A percentile compares a stretch with the other conserved stretches of the same genome.
phyloP scores from a whole-genome alignment of 2,888 invertebrate genomes.

The Microplitis manilae region DNA sequence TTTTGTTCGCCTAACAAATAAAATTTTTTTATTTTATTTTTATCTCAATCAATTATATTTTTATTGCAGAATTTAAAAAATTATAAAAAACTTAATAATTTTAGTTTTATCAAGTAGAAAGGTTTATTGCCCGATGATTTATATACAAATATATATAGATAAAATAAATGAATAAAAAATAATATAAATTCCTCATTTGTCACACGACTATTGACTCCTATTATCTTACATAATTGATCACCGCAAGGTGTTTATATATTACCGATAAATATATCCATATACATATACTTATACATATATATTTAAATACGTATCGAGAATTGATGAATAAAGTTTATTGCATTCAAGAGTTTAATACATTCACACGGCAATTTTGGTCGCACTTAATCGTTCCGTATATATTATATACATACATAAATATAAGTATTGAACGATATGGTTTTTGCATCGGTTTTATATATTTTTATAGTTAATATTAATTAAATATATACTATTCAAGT shows the following conservation, averaged over 20 bases:
- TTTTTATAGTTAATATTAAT: background rate
- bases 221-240: conserved; percentile 25
- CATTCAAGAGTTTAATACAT: conserved; percentile 33
- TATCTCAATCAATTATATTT: background rate
- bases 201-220: background rate
- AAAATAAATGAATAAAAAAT: conserved; percentile 2
- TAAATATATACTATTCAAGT: background rate
- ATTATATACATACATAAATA: too few species aligned
- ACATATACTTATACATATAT: conserved; percentile 4
- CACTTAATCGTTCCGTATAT: background rate
- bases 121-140: background rate
- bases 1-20: background rate
- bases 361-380: conserved; percentile 39
- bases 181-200: background rate
- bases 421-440: too few species aligned
- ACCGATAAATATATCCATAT: conserved; percentile 9
- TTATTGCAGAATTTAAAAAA: background rate
- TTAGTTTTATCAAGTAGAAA: background rate
- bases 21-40: background rate
- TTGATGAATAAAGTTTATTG: conserved; percentile 5
- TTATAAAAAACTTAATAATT: background rate
- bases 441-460: too few species aligned
- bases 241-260: conserved; percentile 7
- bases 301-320: conserved; percentile 7
- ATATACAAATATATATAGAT: background rate